Percentiles rank a stretch among this genome's conserved stretches.
Evolutionary conservation across 2,888 invertebrate genomes (phyloP).

Genomic region (Hypselothyrea guttata): DNA sequence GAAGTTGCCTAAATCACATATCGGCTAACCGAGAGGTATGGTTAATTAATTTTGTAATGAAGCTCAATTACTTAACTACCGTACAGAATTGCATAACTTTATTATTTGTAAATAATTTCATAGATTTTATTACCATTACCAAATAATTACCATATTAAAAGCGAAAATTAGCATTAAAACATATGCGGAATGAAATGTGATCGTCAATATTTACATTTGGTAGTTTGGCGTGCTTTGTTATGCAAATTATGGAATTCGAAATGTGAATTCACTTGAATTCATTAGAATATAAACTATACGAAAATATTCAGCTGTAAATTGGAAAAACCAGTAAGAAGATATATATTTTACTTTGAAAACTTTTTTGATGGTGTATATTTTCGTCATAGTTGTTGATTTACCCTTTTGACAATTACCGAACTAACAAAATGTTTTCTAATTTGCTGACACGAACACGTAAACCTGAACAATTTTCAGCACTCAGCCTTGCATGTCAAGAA

Average conservation of each 20-base stretch:
- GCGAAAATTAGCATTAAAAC: conserved; percentile 37
- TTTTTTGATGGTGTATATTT: no score
- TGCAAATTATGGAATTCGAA: conserved; percentile 62
- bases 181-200: background rate
- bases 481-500: conserved; percentile 65
- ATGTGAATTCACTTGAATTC: conserved; percentile 55
- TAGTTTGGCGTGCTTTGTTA: conserved; percentile 59
- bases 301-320: no score
- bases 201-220: no score
- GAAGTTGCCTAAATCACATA: background rate
- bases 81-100: conserved; percentile 28
- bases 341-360: background rate
- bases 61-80: background rate
- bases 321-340: conserved; percentile 1
- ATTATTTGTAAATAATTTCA: conserved; percentile 5
- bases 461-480: conserved; percentile 17
- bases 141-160: conserved; percentile 33
- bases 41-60: conserved; percentile 17
- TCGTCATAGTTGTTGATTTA: no score
- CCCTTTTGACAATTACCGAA: conserved; percentile 63
- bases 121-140: conserved; percentile 16
- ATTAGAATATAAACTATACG: conserved; percentile 23
- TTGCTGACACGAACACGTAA: conserved; percentile 68
- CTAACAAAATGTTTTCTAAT: conserved; percentile 72
- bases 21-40: background rate